Base-by-base conservation (phyloP, 2,797 vertebrate species). In the Microctenopoma steveboyesi region DNA sequence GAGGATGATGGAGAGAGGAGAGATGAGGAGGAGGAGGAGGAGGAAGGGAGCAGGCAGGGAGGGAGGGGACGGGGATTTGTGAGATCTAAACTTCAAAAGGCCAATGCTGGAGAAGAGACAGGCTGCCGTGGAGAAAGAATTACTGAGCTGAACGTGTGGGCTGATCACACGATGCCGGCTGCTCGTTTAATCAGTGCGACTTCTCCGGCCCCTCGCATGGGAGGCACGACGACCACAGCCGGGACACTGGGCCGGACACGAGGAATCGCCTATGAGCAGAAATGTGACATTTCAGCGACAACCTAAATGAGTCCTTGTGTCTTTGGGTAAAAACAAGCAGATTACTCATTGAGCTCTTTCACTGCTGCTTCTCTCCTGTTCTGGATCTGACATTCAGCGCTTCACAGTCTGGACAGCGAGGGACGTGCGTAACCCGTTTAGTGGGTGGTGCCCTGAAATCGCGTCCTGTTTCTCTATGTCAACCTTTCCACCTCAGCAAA, bases 1-100 rank as follows among this genome's bases (percentile, higher is more conserved):
- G 67, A 72, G 62, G 70, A 74, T 49, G 82, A 81, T 27, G 59
- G 73, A 50, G 57, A 3, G 1, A 47, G 52, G 63, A 1, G 45
- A 5, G 59, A 54, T 51, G 48, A 7, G 11, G 39, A 22, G 37
- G 28, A 5, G 9, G 13, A 42, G 25, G 46, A 40, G 10, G 55
- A 33, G 59, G 28, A 33, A 3, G 43, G 55, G 57, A 0, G 15
- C 0, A 1, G 7, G 11, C 39, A 22, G 37, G 37, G 5, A 12
- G 13, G n/a, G 27, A 9, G 4, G 12, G 18, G 22, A 28, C 57
- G 27, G 63, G 81, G 52, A 47, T 71, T 69, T 76, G 80, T 57
- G 72, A 85, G 74, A 83, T 79, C 72, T 82, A 49, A 57, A 81
- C 88, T 88, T 91, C 76, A 87, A 84, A 89, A 83, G 79, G 81